phyloP scores from a whole-genome alignment of 2,888 invertebrate genomes.

The Cotesia congregata region DNA sequence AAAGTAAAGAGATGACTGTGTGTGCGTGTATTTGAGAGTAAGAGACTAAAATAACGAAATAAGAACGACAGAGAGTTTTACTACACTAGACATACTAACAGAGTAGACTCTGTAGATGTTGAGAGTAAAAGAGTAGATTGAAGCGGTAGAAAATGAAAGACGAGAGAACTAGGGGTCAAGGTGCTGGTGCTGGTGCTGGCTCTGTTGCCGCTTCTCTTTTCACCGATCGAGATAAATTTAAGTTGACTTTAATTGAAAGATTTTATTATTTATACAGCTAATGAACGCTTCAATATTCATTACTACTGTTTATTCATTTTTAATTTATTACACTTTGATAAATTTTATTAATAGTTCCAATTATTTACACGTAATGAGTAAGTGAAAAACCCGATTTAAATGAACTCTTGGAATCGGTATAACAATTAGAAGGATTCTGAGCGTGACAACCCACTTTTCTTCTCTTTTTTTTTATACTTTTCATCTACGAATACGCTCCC shows the following conservation, averaged over 20 bases:
- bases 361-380: too few species aligned
- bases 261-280: neutral
- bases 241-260: neutral
- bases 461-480: conserved; percentile 22
- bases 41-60: conserved; percentile 24
- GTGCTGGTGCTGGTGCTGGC: conserved; percentile 48
- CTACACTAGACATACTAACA: conserved; percentile 27
- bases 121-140: conserved; percentile 24
- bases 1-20: conserved; percentile 19
- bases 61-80: conserved; percentile 24
- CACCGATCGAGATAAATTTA: conserved; percentile 2
- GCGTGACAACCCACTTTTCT: conserved; percentile 58
- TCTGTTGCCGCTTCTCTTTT: conserved; percentile 58
- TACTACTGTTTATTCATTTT: neutral
- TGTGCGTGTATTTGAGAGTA: conserved; percentile 26
- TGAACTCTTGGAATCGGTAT: conserved; percentile 23
- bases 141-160: conserved; percentile 38
- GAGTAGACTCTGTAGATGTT: neutral
- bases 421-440: conserved; percentile 58
- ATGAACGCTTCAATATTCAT: neutral
- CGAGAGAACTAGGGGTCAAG: conserved; percentile 53
- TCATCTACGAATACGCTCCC: neutral
- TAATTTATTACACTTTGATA: neutral
- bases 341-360: too few species aligned
- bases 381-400: conserved; percentile 16